A percentile compares a stretch with the other conserved stretches of the same genome.
phyloP scores from a whole-genome alignment of 2,113 vertebrate species.

The Stomatorhinus ivindoensis region DNA sequence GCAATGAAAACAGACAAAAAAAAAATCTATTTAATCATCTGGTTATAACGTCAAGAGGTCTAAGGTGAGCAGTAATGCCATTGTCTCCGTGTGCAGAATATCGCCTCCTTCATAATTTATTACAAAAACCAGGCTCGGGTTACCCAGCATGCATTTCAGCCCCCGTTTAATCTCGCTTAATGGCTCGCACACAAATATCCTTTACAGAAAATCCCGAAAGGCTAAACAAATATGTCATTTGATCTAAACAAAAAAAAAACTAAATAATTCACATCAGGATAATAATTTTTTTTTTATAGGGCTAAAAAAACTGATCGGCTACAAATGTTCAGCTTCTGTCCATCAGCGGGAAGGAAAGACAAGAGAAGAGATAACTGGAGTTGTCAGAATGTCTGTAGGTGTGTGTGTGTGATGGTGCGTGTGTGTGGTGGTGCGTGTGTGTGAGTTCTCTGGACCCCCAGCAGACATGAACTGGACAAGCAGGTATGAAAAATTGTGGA shows the following conservation, averaged over 20 bases:
- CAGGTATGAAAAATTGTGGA: not conserved
- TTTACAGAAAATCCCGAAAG: not conserved
- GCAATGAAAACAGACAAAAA: not conserved
- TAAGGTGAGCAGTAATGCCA: not conserved
- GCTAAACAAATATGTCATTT: not conserved
- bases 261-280: not conserved
- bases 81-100: not conserved
- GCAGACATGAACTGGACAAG: not conserved
- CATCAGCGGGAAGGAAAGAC: constrained; percentile 15
- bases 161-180: not conserved
- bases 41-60: not conserved
- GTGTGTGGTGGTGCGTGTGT: not conserved
- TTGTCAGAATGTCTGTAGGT: not conserved
- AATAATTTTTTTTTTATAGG: not conserved
- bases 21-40: not conserved
- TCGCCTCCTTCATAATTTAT: not conserved
- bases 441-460: not conserved
- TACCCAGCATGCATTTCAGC: not conserved
- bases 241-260: not conserved
- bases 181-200: not conserved
- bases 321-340: constrained; percentile 7
- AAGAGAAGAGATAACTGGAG: not conserved
- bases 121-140: not conserved
- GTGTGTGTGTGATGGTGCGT: not conserved
- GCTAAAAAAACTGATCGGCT: constrained; percentile 23